Base-by-base conservation (phyloP, 2,888 invertebrate species). In the Parochlus steinenii region DNA sequence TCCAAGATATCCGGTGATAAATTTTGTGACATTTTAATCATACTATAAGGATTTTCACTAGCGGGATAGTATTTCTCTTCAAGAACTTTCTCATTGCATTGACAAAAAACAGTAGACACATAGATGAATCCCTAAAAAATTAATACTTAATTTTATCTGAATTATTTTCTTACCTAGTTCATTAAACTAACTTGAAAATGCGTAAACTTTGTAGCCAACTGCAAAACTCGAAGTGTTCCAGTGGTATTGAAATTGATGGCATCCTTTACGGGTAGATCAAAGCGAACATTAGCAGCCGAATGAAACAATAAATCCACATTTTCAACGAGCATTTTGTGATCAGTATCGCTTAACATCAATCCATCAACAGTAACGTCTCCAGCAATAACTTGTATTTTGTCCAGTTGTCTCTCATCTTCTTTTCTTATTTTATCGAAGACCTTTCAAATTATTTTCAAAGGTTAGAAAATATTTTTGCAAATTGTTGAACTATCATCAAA, bases 71-170 rank as follows among this genome's bases (percentile, higher is more conserved):
- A 62, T 33, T 67, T 69, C 56, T 95, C 93, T 46, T 87, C 81
- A 11, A 93, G 51, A 1, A 70, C 59, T 0, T 65, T 61, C 44
- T 81, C 68, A 46, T 86, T 78, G 51, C 92, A 87, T 51, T 92
- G 87, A 44, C 89, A 86, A 56, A 87, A 95, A 0, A 90, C 77
- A 0, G 93, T 95, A 0, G 90, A 90, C 0, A 92, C 79, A 54
- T 95, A 87, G 3, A 87, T 66, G 45, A 87, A 73, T 0, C n/a
- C n/a, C n/a, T n/a, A n/a, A n/a, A n/a, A n/a, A n/a, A n/a, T n/a
- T n/a, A n/a, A n/a, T n/a, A n/a, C n/a, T n/a, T n/a, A n/a, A n/a
- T n/a, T n/a, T n/a, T n/a, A n/a, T n/a, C n/a, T n/a, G n/a, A n/a
- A n/a, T n/a, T n/a, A n/a, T n/a, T n/a, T n/a, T n/a, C n/a, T n/a